Percentiles rank a stretch among this genome's conserved stretches.
Evolutionary conservation across 2,113 vertebrate genomes (phyloP).

Genomic region (Salminus brasiliensis): DNA sequence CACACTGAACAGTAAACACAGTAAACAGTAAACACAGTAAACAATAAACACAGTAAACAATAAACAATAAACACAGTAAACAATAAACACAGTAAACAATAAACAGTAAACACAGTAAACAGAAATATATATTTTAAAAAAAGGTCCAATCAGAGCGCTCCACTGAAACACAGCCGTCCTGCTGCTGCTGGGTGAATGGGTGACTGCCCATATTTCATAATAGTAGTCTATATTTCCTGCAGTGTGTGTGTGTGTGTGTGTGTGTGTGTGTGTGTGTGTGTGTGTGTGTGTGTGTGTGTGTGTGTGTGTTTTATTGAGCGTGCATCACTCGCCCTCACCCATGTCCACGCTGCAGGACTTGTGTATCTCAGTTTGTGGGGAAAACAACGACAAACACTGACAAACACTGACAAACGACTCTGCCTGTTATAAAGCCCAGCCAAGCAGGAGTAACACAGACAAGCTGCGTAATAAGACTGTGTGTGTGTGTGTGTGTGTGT

Average conservation of each 20-base stretch:
- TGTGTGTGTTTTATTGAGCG: too few relatives aligned
- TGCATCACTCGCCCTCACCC: too few relatives aligned
- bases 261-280: slow-evolving; percentile 7
- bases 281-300: slow-evolving; percentile 19
- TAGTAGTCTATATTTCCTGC: neutral
- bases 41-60: neutral
- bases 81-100: too few relatives aligned
- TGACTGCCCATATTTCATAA: slow-evolving; percentile 8
- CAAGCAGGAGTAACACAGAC: slow-evolving; percentile 4
- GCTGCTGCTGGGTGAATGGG: neutral
- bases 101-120: neutral
- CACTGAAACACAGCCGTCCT: neutral
- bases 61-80: neutral
- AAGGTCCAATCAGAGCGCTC: too few relatives aligned
- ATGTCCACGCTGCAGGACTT: slow-evolving; percentile 2
- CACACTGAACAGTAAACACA: too few relatives aligned
- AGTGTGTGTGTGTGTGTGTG: neutral
- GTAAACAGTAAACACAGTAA: too few relatives aligned
- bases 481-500: slow-evolving; percentile 11
- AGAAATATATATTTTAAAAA: too few relatives aligned
- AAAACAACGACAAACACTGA: neutral
- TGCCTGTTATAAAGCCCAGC: neutral
- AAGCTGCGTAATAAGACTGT: neutral
- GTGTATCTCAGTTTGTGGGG: slow-evolving; percentile 3
- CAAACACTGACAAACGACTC: neutral